Evolutionary conservation across 2,888 invertebrate species (phyloP).

Genomic region (Pharmacophagus antenor): DNA sequence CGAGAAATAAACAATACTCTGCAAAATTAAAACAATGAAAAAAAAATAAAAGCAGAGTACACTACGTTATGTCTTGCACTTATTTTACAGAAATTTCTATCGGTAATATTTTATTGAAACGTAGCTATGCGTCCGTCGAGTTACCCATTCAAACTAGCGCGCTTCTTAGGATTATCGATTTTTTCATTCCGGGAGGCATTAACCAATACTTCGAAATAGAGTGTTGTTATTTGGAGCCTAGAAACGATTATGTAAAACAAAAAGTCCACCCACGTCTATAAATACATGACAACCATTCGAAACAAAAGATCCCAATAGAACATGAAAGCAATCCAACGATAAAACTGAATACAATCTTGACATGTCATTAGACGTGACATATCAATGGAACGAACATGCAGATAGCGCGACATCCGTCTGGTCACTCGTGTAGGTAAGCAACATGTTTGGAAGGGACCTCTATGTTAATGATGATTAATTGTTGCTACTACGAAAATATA

Average conservation of each 20-base stretch:
- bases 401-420: constrained; percentile 60
- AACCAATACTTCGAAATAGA: background rate
- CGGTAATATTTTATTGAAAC: too few species aligned
- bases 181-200: too few species aligned
- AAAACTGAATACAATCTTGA: constrained; percentile 53
- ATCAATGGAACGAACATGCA: constrained; percentile 54
- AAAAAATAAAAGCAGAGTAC: background rate
- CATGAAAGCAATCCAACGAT: constrained; percentile 46
- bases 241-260: background rate
- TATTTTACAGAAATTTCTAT: too few species aligned
- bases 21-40: background rate
- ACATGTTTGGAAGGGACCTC: constrained; percentile 29
- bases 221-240: background rate
- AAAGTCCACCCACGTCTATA: constrained; percentile 6
- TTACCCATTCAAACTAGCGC: too few species aligned
- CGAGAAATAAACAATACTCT: background rate
- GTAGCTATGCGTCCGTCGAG: too few species aligned
- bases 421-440: constrained; percentile 36
- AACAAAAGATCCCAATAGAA: constrained; percentile 14
- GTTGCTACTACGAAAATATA: constrained; percentile 17
- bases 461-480: constrained; percentile 23
- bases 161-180: too few species aligned
- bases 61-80: background rate
- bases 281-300: constrained; percentile 9
- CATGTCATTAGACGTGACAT: constrained; percentile 60